Evolutionary conservation across 2,888 invertebrate species (phyloP), one percentile per base, ranked within the genome.

Genomic region (Drosophila macrospina): DNA sequence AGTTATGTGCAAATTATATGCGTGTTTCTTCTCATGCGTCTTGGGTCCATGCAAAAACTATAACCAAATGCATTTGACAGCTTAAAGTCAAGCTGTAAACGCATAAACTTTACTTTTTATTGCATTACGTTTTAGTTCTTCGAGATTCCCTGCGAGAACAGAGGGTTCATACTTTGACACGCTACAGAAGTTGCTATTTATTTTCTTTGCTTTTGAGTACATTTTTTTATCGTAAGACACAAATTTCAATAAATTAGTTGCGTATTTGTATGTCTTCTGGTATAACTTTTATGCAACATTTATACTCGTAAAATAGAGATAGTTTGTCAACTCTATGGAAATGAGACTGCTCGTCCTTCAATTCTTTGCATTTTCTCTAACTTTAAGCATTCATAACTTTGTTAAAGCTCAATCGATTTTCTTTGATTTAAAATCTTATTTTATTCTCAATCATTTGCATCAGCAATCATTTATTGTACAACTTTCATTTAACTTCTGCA

Each of bases 1-100:
- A 88, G 80, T 85, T 86, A 77, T 88, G 83, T 74, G 69, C 45
- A 78, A 78, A 77, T 79, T 85, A 69, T 69, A 50, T 56, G 64
- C 50, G 50, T 51, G 39, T 20, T 13, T 67, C 13, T 39, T 3
- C 30, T 4, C 34, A 24, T 42, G 16, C 50, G 11, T 55, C 36
- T 16, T n/a, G 13, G 11, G 41, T 28, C 36, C 15, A n/a, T n/a
- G 20, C n/a, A 36, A 34, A 36, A 57, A 15, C 37, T 15, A 20
- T 26, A 48, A 30, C 11, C 67, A 76, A 64, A 63, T 86, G 69
- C 69, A 69, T 61, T 52, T 81, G 84, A 72, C 69, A 78, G 67
- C 56, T 62, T 55, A 50, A 74, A 86, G 66, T 70, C 81, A 72
- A 78, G 62, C 64, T 68, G 44, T 68, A 68, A 63, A 56, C 68